Evolutionary conservation across 2,797 vertebrate genomes (phyloP), one percentile per base, ranked within the genome.

Genomic region (Poecilia gillii): DNA sequence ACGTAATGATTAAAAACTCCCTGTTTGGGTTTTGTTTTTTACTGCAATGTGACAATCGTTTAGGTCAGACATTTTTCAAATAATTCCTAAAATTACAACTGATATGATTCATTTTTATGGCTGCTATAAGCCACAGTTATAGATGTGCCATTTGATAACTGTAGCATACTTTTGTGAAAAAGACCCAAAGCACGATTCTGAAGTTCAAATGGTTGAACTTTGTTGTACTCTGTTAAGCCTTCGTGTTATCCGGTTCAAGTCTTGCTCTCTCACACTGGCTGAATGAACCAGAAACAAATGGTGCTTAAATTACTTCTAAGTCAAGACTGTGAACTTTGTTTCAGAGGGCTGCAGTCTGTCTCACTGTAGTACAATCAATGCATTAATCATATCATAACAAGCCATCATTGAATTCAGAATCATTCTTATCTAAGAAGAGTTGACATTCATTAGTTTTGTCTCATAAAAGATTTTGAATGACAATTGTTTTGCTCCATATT

Each of bases 401-500:
- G 46, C 51, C 7, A 20, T 31, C 9, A 39, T 28, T 25, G 25
- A 33, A 55, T 28, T 66, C 20, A 9, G 6, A 46, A 16, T 28
- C 16, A 31, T 39, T 53, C 53, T 62, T 68, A 81, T 79, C 45
- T 78, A 57, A 77, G 45, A 18, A 20, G 33, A 84, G 6, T 18
- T 49, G 47, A 49, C 47, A 2, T 49, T 49, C 18, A 51, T 23
- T 51, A 51, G 20, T 51, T 66, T 47, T 81, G 68, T 57, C 70
- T 36, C 20, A 41, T 9, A 41, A 70, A 51, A 72, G 16, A 75
- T 71, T 71, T 62, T 66, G 28, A 64, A 71, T 12, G 1, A 18
- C 25, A 7, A 7, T 41, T 41, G 36, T 75, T 57, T 13, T 4
- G 55, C 33, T 1, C 28, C 3, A 16, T 1, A 45, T 66, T 36